Evolutionary conservation across 2,797 vertebrate species (phyloP), one percentile per base, ranked within the genome.

Genomic region (Champsocephalus gunnari): DNA sequence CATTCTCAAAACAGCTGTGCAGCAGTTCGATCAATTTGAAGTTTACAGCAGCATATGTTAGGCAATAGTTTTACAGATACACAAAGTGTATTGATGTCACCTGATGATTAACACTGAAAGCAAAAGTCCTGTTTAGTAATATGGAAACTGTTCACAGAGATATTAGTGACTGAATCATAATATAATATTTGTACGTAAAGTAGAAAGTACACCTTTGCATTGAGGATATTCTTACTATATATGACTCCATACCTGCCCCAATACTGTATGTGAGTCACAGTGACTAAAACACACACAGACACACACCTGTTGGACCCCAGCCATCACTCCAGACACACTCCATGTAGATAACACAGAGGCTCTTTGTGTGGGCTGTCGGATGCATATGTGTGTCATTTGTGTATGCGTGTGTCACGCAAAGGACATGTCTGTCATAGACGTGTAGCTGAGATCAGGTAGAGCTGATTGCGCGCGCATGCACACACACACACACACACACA

Each of bases 331-430:
- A 87, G 84, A 89, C 88, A 79, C 71, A 86, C 82, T 80, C 59
- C 65, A 45, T 58, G 66, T 41, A 73, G 86, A 89, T 86, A 91
- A 92, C 64, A 93, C 73, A 90, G 80, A 81, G 79, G 28, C 64
- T 69, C 79, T 90, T 91, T 92, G 90, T 92, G 79, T 53, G 12
- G 28, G 82, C 75, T 75, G 78, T 54, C 28, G 32, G 71, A 81
- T 75, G 73, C 68, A 72, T 80, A 63, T 11, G 51, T 67, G 60
- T 82, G 71, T 71, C 28, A 3, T 28, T 73, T 77, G n/a, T 58
- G 9, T 53, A 32, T 48, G n/a, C 60, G 58, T 66, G 77, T 84
- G 81, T 84, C 83, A 83, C 6, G 48, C 72, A 73, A 75, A 84
- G 66, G 58, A 84, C 12, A 43, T 60, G 75, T 87, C 67, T 66